Percentiles rank a stretch among this genome's conserved stretches.
phyloP scores from a whole-genome alignment of 92 coral and sea anemone species.

The Epizoanthus illoricatus region DNA sequence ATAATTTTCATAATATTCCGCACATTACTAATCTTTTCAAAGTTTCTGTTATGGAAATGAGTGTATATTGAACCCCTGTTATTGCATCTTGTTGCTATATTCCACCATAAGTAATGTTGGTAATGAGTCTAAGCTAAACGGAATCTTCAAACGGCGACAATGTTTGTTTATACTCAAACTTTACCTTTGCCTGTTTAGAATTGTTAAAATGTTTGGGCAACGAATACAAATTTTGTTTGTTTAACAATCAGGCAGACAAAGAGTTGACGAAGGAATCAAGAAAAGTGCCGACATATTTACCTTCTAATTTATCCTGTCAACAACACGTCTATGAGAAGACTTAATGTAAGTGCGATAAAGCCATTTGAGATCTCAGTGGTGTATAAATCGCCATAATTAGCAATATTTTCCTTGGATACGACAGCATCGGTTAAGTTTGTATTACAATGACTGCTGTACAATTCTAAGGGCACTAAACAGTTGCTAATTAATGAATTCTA shows the following conservation, averaged over 20 bases:
- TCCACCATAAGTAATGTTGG: neutral
- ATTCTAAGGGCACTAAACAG: neutral
- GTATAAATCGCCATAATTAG: too few species aligned
- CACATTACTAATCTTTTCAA: neutral
- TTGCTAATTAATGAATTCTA: too few species aligned
- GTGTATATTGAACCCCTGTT: too few species aligned
- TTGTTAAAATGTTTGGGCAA: conserved; percentile 2
- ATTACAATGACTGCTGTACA: neutral
- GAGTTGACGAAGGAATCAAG: conserved; percentile 10
- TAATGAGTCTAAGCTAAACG: neutral
- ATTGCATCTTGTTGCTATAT: too few species aligned
- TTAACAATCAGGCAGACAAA: conserved; percentile 7
- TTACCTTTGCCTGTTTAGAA: neutral
- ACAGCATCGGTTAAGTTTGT: neutral
- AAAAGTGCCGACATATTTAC: conserved; percentile 3
- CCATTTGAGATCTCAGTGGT: neutral
- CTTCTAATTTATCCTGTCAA: conserved; percentile 17
- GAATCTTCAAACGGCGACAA: neutral
- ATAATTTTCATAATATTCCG: too few species aligned
- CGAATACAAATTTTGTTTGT: conserved; percentile 9
- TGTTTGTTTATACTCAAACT: neutral
- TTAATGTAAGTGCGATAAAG: neutral
- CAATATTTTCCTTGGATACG: too few species aligned
- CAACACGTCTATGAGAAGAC: neutral
- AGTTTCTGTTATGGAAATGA: conserved; percentile 2